These are phyloP conservation scores for Drosophila murphyi DNA, from an alignment of 1,140 invertebrate species.

Conservation along the genomic window DNA sequence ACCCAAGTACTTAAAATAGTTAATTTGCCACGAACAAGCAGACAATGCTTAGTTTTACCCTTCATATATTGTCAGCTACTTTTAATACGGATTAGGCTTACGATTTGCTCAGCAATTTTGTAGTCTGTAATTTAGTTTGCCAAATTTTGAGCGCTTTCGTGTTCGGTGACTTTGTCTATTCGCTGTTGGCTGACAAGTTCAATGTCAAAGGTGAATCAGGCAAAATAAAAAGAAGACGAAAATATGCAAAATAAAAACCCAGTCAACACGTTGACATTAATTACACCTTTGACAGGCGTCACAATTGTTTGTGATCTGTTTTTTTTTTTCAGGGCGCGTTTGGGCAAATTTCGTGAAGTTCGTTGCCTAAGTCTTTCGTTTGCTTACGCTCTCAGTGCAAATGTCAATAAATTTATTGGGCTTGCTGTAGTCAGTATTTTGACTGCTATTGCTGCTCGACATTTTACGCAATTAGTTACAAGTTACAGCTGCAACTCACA, in stretches of 20 bases:
- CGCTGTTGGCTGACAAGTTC: conserved; percentile 63
- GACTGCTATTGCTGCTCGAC: conserved; percentile 15
- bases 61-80: conserved; percentile 33
- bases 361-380: conserved; percentile 76
- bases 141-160: conserved; percentile 30
- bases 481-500: conserved; percentile 64
- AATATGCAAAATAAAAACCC: background rate
- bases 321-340: background rate
- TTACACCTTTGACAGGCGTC: conserved; percentile 37
- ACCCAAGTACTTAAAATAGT: conserved; percentile 10
- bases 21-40: conserved; percentile 41
- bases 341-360: conserved; percentile 40
- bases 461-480: conserved; percentile 71
- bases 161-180: conserved; percentile 12
- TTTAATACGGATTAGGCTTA: conserved; percentile 27
- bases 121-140: conserved; percentile 24
- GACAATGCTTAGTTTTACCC: conserved; percentile 18
- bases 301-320: conserved; percentile 4
- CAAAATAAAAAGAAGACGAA: conserved; percentile 27
- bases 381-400: conserved; percentile 38
- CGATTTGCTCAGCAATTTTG: conserved; percentile 30
- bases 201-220: conserved; percentile 75
- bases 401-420: conserved; percentile 62
- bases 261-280: conserved; percentile 13
- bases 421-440: conserved; percentile 17